A percentile compares a stretch with the other conserved stretches of the same genome.
Evolutionary conservation across 2,797 vertebrate species (phyloP).

Genomic region (Xenentodon cancila): DNA sequence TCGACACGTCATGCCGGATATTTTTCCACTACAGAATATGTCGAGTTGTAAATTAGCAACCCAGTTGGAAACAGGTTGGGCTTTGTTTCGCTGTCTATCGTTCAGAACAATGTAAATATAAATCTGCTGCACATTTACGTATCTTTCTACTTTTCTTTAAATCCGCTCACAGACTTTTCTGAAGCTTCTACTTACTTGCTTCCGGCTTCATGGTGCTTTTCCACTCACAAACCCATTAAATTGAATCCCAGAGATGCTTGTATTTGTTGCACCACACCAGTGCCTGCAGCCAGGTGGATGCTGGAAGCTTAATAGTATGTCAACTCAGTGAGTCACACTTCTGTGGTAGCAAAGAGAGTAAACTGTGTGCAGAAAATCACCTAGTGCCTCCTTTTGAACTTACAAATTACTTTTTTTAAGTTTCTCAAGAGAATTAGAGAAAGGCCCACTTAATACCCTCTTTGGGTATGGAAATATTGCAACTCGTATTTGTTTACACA

Average conservation of each 20-base stretch:
- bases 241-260: slow-evolving; percentile 1
- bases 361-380: slow-evolving; percentile 39
- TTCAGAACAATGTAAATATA: slow-evolving; percentile 13
- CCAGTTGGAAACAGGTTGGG: background rate
- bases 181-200: background rate
- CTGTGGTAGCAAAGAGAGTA: slow-evolving; percentile 48
- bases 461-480: slow-evolving; percentile 6
- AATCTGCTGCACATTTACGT: slow-evolving; percentile 7
- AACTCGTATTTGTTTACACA: slow-evolving; percentile 21
- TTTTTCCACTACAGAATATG: too few species aligned
- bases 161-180: background rate
- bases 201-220: slow-evolving; percentile 19
- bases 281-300: slow-evolving; percentile 48
- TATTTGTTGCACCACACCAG: slow-evolving; percentile 14
- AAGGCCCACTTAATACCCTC: too few species aligned
- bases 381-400: slow-evolving; percentile 33
- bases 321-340: slow-evolving; percentile 43
- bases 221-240: slow-evolving; percentile 16
- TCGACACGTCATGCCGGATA: too few species aligned
- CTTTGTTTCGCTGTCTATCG: background rate
- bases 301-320: slow-evolving; percentile 46
- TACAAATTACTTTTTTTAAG: slow-evolving; percentile 42
- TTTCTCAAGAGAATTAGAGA: slow-evolving; percentile 21
- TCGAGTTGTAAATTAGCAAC: slow-evolving; percentile 1
- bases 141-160: background rate